phyloP scores from a whole-genome alignment of 2,113 vertebrate genomes.

The Pitta sordida region DNA sequence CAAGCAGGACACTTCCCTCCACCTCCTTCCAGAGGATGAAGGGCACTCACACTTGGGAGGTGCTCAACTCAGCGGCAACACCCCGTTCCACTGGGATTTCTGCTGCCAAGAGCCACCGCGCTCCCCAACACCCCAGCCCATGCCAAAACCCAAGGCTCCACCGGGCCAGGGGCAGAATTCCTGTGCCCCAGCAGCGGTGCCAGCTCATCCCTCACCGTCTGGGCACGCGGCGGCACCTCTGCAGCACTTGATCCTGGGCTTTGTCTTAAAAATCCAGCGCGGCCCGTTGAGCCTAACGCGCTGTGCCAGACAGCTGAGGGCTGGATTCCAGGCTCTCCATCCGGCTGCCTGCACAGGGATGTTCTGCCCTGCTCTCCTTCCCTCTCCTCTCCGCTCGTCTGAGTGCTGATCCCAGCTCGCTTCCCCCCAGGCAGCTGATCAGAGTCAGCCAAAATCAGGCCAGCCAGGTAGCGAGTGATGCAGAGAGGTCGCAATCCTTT shows the following conservation, averaged over 20 bases:
- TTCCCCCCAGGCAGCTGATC: neutral
- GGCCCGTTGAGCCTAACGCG: neutral
- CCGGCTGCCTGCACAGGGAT: neutral
- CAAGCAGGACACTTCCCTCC: neutral
- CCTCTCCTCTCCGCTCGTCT: neutral
- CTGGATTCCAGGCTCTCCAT: neutral
- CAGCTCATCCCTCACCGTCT: constrained; percentile 14
- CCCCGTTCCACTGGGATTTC: fast-evolving
- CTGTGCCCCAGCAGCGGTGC: neutral
- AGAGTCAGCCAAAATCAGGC: neutral
- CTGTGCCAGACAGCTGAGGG: constrained; percentile 7
- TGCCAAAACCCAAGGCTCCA: neutral
- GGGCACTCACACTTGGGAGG: neutral
- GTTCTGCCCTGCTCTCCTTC: neutral
- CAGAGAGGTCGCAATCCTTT: neutral
- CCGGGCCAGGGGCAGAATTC: neutral
- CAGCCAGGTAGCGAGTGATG: neutral
- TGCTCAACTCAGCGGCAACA: fast-evolving
- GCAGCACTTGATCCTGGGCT: neutral
- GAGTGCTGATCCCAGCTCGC: neutral
- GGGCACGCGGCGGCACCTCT: neutral
- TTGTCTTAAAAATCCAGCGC: constrained; percentile 18
- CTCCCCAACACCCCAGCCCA: fast-evolving
- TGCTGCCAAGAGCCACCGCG: fast-evolving
- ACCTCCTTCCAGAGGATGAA: neutral